Conservation (phyloP, 2,888 invertebrate species). For the Melinopterus prodromus region DNA sequence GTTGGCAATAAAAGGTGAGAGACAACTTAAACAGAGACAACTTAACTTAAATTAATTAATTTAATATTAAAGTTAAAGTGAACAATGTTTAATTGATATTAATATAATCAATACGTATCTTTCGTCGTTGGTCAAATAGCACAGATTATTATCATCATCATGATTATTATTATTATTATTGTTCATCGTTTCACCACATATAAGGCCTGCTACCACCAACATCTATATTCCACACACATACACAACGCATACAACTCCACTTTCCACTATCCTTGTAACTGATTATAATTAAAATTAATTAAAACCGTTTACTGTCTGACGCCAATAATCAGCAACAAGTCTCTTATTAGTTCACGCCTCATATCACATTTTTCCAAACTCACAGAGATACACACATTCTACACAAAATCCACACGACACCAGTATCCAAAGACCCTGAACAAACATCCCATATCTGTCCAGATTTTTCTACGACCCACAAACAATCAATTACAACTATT, state of each 20-base stretch:
- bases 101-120: too few relatives aligned
- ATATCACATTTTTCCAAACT: background rate
- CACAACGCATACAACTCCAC: background rate
- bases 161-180: background rate
- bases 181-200: background rate
- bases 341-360: background rate
- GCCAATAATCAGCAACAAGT: background rate
- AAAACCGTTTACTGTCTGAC: background rate
- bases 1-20: too few relatives aligned
- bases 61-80: too few relatives aligned
- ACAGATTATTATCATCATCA: too few relatives aligned
- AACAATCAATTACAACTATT: conserved; percentile 4
- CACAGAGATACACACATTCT: background rate
- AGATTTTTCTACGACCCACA: background rate
- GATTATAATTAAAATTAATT: conserved; percentile 4
- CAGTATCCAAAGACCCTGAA: background rate
- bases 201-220: background rate
- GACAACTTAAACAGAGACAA: too few relatives aligned
- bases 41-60: too few relatives aligned
- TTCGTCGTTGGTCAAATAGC: too few relatives aligned
- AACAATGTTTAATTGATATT: too few relatives aligned
- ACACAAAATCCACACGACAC: background rate
- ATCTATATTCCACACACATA: background rate
- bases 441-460: background rate
- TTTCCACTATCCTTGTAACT: conserved; percentile 4